Base-by-base conservation (phyloP, 2,888 invertebrate species). In the Polydrusus pterygomalis region DNA sequence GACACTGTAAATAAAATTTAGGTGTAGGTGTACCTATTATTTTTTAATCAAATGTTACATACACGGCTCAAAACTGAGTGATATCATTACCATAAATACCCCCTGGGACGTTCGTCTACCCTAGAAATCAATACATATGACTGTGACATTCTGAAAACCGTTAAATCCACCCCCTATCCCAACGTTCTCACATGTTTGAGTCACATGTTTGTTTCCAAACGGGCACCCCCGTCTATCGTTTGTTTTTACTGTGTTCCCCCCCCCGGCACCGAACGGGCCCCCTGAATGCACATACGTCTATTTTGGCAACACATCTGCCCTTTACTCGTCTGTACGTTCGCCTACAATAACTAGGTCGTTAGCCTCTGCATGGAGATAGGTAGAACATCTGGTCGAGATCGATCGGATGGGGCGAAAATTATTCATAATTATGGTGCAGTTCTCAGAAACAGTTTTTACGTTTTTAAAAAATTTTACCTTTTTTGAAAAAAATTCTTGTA, bases 271-370 rank as follows among this genome's bases (percentile, higher is more conserved):
- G 40, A 70, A 60, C 54, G 56, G 74, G 54, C 62, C 51, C 74
- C 51, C n/a, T 56, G 65, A 69, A 70, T 63, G 49, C 74, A 43
- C 67, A 54, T 54, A 25, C 15, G 43, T 40, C 30, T 73, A 74
- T 74, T 74, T 74, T 64, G 58, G 64, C 69, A 69, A 70, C 70
- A 74, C 74, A 74, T 74, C 74, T 74, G 74, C 64, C 68, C 43
- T 13, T 11, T 13, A 43, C 13, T n/a, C 43, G 58, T 73, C 58
- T 58, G 17, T 58, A 9, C 34, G 58, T 38, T 58, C 38, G 60
- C 68, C 68, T 68, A 73, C n/a, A 45, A 17, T n/a, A 6, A 65
- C 13, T 43, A 67, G 74, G 74, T 74, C 74, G 74, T 74, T 74
- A 68, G 68, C 74, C 74, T 45, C 49, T 17, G 15, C 7, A 9